Conservation (phyloP, 2,888 invertebrate species). For the Biston stratarius region DNA sequence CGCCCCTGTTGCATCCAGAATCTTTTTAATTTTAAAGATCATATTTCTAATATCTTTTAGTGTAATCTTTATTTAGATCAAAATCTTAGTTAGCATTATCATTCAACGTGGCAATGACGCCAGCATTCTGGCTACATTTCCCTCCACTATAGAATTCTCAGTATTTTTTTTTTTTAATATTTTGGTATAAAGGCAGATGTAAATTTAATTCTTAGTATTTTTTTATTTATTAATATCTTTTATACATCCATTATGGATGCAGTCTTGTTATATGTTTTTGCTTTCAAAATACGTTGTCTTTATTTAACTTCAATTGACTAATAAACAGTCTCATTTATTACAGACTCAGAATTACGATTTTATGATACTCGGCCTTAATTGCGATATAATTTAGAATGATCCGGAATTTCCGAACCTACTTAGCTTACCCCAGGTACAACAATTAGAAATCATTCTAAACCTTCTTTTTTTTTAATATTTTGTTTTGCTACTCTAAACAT, state of each 20-base stretch:
- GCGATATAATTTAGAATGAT: conserved; percentile 1
- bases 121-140: too few species aligned
- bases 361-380: conserved; percentile 8
- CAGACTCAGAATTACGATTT: conserved; percentile 1
- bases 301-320: conserved; percentile 2
- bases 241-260: background rate
- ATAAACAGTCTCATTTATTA: background rate
- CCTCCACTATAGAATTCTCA: too few species aligned
- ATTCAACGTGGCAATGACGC: too few species aligned
- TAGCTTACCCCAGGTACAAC: background rate
- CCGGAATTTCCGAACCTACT: conserved; percentile 4
- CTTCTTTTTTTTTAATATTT: background rate
- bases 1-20: conserved; percentile 1
- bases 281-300: conserved; percentile 1
- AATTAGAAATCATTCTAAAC: background rate
- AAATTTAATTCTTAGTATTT: too few species aligned
- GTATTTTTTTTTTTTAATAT: too few species aligned
- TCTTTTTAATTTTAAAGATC: background rate
- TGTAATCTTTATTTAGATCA: too few species aligned
- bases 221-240: too few species aligned
- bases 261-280: background rate
- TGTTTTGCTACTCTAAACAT: background rate
- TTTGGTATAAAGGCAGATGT: too few species aligned
- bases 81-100: too few species aligned
- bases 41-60: background rate